Base-by-base conservation (phyloP, 2,888 invertebrate genomes). In the Callyntrura guangdongensis region DNA sequence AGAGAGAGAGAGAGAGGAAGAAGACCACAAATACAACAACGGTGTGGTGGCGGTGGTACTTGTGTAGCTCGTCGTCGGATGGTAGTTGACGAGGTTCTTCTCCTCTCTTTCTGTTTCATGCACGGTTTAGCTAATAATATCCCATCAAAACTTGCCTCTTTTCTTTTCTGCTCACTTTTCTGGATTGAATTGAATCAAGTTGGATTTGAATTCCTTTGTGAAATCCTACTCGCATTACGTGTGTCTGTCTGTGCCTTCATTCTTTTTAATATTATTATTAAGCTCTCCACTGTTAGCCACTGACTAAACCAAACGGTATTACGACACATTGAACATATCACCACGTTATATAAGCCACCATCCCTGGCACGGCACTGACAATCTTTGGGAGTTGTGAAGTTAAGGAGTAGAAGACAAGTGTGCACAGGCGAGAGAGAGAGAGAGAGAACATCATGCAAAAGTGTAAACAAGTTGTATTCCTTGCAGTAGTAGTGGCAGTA, bases 131-230 rank as follows among this genome's bases (percentile, higher is more conserved):
- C 61, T 59, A 81, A 59, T 81, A 81, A 61, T 79, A 53, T 45
- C 59, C 17, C 59, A 81, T 81, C 59, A 59, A 81, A 81, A 14
- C 36, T 59, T 14, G 77, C 25, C 49, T 77, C 2, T 11, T 77
- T n/a, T 11, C 9, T 27, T 45, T 81, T 59, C 27, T 11, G 17
- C 20, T 27, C 81, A 59, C 45, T 17, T 81, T 61, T 53, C 53
- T 61, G 36, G 14, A 77, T 77, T 79, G 79, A 61, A 81, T 81
- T 61, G 81, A 81, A 81, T 81, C 81, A 36, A 81, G 59, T 61
- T 81, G 59, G 59, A 81, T 81, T 61, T 49, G 77, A 77, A 77
- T 53, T 25, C 77, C 77, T 53, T 14, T 53, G 77, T 77, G 77
- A 45, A 17, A 45, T 20, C 69, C 69, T 9, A 69, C 69, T 36